Evolutionary conservation across 2,888 invertebrate genomes (phyloP), one percentile per base, ranked within the genome.

Genomic region (Hecatera dysodea): DNA sequence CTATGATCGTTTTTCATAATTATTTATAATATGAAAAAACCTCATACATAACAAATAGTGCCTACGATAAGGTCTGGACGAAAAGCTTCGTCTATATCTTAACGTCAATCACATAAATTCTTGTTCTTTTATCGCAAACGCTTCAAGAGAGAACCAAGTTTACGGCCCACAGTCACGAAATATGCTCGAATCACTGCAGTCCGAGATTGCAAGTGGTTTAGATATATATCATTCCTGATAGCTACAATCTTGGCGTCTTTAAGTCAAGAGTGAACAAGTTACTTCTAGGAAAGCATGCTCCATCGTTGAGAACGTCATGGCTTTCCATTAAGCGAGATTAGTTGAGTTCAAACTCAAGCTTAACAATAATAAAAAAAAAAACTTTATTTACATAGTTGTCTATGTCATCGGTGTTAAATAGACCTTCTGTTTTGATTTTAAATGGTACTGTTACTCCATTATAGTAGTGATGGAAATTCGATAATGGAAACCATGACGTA

Each of bases 111-210:
- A 68, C 70, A 76, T 80, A 77, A 50, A 63, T 76, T 64, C 15
- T 64, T 65, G 66, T 67, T 46, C 48, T 65, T 78, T 67, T 72
- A 72, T 78, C 55, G 71, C 60, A 19, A 66, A 66, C 48, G 50
- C 33, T 60, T 56, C 46, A 36, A 55, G 69, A 68, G 50, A 36
- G 72, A 50, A 48, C 9, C 19, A 24, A 48, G 33, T 69, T 77
- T 80, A 81, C 36, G 60, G 12, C 29, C n/a, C n/a, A n/a, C 12
- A 64, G 63, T 80, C 77, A 77, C 77, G 77, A 64, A 50, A 68
- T 15, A 46, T 15, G 48, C 24, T 50, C 17, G 44, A 63, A 42
- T 60, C 39, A 52, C 22, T 80, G 76, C 55, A 75, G 36, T 69
- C n/a, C 1, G 15, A 75, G 52, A 80, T 69, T 77, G 77, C 59